Conservation (phyloP, 2,888 invertebrate genomes). For the Caenorhabditis uteleia region DNA sequence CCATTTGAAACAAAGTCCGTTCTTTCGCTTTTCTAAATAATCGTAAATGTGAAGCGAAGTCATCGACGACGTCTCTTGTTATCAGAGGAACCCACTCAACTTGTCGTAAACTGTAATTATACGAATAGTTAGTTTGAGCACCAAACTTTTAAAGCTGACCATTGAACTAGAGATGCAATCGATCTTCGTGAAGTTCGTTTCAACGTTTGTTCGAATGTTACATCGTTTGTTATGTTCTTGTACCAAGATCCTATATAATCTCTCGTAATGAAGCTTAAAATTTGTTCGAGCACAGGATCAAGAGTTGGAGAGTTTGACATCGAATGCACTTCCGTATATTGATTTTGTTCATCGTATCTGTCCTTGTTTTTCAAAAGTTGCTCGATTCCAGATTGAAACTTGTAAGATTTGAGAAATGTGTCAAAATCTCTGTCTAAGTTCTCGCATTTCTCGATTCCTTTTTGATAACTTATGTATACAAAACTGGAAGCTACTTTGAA, state of each 20-base stretch:
- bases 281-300: slow-evolving; percentile 56
- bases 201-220: slow-evolving; percentile 57
- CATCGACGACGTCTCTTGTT: slow-evolving; percentile 86
- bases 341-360: slow-evolving; percentile 33
- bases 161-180: slow-evolving; percentile 56
- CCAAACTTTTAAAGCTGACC: slow-evolving; percentile 42
- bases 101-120: slow-evolving; percentile 69
- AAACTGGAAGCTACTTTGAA: slow-evolving; percentile 18
- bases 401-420: slow-evolving; percentile 11
- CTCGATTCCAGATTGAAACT: slow-evolving; percentile 45
- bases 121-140: not conserved
- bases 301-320: slow-evolving; percentile 51
- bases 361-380: slow-evolving; percentile 41
- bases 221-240: slow-evolving; percentile 56
- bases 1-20: slow-evolving; percentile 61
- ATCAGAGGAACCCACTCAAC: slow-evolving; percentile 89
- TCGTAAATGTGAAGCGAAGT: slow-evolving; percentile 86
- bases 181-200: slow-evolving; percentile 58
- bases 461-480: slow-evolving; percentile 40
- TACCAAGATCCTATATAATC: slow-evolving; percentile 69
- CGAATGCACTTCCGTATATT: slow-evolving; percentile 39
- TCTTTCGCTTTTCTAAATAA: slow-evolving; percentile 81
- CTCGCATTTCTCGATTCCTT: slow-evolving; percentile 28
- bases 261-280: slow-evolving; percentile 57
- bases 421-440: slow-evolving; percentile 32